A percentile compares a stretch with the other conserved stretches of the same genome.
These are phyloP conservation scores for Nyctibius bracteatus DNA, from an alignment of 2,113 vertebrate species.

Conservation along the genomic window DNA sequence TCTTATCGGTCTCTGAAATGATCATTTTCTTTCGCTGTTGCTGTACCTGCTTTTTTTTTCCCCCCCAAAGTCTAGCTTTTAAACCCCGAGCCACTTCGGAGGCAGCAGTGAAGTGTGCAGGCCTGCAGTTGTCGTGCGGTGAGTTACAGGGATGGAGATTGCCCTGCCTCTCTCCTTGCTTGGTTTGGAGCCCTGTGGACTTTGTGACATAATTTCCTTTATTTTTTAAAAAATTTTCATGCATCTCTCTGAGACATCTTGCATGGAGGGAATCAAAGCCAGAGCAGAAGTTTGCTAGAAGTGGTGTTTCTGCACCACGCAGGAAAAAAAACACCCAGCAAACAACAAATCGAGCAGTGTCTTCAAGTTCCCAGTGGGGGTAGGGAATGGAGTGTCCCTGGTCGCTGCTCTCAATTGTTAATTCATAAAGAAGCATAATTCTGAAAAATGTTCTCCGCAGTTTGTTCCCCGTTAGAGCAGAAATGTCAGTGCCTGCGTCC, in stretches of 20 bases:
- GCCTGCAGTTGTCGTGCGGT: background rate
- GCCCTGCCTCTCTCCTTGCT: background rate
- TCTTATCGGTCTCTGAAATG: background rate
- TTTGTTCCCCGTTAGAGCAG: background rate
- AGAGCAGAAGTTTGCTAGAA: conserved; percentile 30
- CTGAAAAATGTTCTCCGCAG: background rate
- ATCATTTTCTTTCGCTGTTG: background rate
- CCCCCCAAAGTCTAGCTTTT: background rate
- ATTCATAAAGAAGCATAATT: conserved; percentile 41
- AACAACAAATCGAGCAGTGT: conserved; percentile 38
- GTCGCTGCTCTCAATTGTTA: conserved; percentile 1
- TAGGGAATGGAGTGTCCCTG: background rate
- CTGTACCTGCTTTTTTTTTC: background rate
- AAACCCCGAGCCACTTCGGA: background rate
- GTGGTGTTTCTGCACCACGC: background rate
- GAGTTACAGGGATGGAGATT: background rate
- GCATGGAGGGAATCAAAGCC: background rate
- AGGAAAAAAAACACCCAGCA: background rate
- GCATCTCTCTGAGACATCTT: background rate
- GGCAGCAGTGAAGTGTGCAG: background rate
- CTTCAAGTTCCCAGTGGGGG: conserved; percentile 17
- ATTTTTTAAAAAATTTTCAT: background rate
- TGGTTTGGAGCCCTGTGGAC: background rate
- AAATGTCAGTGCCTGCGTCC: background rate
- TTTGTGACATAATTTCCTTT: background rate